phyloP scores from a whole-genome alignment of 2,797 vertebrate genomes.

The Leucoraja ocellata region DNA sequence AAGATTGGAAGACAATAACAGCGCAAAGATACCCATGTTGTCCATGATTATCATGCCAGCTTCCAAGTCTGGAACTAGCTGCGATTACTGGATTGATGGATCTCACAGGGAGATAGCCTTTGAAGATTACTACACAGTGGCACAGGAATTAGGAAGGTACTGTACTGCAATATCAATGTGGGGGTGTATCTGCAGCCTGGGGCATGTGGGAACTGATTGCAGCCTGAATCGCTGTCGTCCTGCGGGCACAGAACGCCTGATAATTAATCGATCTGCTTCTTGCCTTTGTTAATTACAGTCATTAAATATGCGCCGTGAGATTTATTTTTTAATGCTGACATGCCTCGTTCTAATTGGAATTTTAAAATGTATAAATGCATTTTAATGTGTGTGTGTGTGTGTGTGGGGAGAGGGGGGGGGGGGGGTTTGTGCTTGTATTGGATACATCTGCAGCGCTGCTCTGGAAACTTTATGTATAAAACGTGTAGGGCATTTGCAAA shows the following conservation, averaged over 20 bases:
- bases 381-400: no score
- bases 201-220: conserved; percentile 29
- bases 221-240: not conserved
- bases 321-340: not conserved
- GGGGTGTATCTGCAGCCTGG: conserved; percentile 1
- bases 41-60: conserved; percentile 40
- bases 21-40: conserved; percentile 6
- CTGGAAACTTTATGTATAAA: not conserved
- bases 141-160: conserved; percentile 69
- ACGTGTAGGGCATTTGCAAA: not conserved
- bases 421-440: not conserved
- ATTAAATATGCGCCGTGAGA: not conserved
- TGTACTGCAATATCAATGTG: conserved; percentile 1
- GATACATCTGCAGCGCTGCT: not conserved
- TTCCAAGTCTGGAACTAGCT: conserved; percentile 48
- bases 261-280: not conserved
- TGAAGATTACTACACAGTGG: conserved; percentile 70
- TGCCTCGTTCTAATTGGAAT: not conserved
- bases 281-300: conserved; percentile 13
- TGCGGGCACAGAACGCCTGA: conserved; percentile 12
- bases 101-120: conserved; percentile 66
- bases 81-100: conserved; percentile 77
- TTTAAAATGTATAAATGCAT: not conserved
- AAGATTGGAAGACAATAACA: conserved; percentile 19
- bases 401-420: no score